Percentiles rank a stretch among this genome's conserved stretches.
Conservation (phyloP, 2,888 invertebrate genomes). For the Conus canariensis region DNA sequence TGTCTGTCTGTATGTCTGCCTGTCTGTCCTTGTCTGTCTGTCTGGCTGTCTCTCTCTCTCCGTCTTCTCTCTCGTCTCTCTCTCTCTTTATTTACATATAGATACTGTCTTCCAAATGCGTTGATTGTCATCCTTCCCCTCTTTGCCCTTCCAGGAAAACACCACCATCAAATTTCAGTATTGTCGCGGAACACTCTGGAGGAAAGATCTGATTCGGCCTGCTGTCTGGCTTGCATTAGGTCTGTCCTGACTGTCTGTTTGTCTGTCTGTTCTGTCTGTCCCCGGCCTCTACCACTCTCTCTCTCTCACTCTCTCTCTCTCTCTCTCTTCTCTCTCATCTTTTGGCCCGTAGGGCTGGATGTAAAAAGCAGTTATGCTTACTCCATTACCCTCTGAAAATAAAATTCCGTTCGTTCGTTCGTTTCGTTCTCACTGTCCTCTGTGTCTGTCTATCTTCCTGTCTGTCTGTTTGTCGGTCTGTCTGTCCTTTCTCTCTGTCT, state of each 20-base stretch:
- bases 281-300: not conserved
- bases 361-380: too few relatives aligned
- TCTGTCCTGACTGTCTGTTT: not conserved
- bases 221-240: slow-evolving; percentile 36
- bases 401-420: too few relatives aligned
- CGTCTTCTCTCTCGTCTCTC: not conserved
- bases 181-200: slow-evolving; percentile 33
- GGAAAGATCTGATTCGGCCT: slow-evolving; percentile 15
- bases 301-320: not conserved
- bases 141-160: not conserved
- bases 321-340: not conserved
- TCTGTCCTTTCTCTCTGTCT: not conserved
- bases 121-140: not conserved
- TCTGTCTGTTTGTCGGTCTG: not conserved
- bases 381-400: too few relatives aligned
- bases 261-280: not conserved
- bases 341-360: too few relatives aligned
- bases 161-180: slow-evolving; percentile 27
- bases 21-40: not conserved
- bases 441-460: not conserved
- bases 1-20: not conserved
- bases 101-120: not conserved
- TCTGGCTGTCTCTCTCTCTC: not conserved
- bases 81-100: not conserved
- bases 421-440: not conserved